Conservation (phyloP, 1,140 invertebrate species). For the Papilio polyxenes region DNA sequence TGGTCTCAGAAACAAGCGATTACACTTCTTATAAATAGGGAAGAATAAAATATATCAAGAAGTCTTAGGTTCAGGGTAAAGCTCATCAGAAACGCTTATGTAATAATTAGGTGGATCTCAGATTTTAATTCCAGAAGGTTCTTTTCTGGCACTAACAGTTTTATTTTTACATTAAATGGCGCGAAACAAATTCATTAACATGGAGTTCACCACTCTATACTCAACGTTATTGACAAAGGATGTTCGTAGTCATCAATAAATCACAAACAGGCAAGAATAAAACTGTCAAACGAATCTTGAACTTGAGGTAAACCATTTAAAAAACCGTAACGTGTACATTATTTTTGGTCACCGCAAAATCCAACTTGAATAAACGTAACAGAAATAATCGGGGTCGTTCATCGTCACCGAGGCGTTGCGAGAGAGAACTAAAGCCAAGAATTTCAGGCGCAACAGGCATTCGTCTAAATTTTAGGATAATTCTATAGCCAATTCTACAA, state of each 20-base stretch:
- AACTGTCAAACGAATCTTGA: not conserved
- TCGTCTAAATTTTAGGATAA: constrained; percentile 42
- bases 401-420: constrained; percentile 50
- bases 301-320: not conserved
- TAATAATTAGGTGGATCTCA: too few relatives aligned
- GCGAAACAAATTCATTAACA: too few relatives aligned
- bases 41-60: too few relatives aligned
- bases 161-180: too few relatives aligned
- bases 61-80: too few relatives aligned
- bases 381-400: constrained; percentile 59
- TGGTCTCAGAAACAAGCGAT: too few relatives aligned
- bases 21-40: too few relatives aligned
- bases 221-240: not conserved
- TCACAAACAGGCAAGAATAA: not conserved
- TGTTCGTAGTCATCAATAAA: not conserved
- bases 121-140: too few relatives aligned
- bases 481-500: not conserved
- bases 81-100: too few relatives aligned
- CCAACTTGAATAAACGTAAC: constrained; percentile 41
- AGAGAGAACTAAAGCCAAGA: constrained; percentile 55
- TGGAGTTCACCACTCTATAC: too few relatives aligned
- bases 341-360: constrained; percentile 38
- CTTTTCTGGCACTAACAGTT: too few relatives aligned
- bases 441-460: constrained; percentile 54
- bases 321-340: constrained; percentile 22